These are phyloP conservation scores for Anthoscopus minutus DNA, from an alignment of 2,113 vertebrate species.

Conservation along the genomic window DNA sequence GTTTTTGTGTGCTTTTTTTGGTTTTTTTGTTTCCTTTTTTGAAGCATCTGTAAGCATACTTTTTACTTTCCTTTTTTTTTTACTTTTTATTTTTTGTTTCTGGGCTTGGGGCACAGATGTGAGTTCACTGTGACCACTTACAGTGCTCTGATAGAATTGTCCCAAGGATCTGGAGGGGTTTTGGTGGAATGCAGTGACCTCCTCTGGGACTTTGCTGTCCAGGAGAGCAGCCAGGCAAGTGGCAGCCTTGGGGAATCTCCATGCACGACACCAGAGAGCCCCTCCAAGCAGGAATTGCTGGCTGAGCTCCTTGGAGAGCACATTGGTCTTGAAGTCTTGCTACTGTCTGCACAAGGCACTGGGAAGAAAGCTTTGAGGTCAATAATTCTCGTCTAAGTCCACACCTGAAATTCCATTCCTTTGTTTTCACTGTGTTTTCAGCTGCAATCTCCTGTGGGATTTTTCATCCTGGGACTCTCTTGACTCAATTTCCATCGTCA, in stretches of 20 bases:
- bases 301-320: not conserved
- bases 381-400: not conserved
- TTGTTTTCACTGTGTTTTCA: not conserved
- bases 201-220: not conserved
- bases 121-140: fast-evolving
- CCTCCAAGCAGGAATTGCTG: not conserved
- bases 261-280: not conserved
- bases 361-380: not conserved
- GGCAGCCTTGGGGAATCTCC: not conserved
- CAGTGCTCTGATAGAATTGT: not conserved
- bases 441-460: not conserved
- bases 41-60: too few relatives aligned
- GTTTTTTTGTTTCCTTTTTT: not conserved
- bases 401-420: not conserved
- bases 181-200: not conserved
- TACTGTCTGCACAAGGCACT: not conserved
- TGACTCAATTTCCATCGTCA: not conserved
- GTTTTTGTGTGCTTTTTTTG: too few relatives aligned
- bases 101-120: not conserved
- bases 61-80: too few relatives aligned
- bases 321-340: not conserved
- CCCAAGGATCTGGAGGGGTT: not conserved
- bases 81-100: not conserved
- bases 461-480: not conserved
- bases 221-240: not conserved